Conservation (phyloP, 2,113 vertebrate genomes). For the Myxocyprinus asiaticus region DNA sequence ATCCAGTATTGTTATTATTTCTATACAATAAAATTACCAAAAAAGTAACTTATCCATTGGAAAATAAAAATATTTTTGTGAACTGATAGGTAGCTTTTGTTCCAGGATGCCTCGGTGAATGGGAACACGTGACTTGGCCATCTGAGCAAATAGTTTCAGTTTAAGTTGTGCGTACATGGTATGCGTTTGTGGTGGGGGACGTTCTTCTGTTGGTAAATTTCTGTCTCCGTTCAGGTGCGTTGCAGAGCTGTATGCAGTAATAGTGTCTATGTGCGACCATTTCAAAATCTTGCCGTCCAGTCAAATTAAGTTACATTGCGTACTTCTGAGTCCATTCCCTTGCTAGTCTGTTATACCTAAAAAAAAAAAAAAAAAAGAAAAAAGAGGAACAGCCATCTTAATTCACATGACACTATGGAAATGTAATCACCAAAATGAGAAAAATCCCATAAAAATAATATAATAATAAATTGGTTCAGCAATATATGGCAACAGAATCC, state of each 20-base stretch:
- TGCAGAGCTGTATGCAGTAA: slow-evolving; percentile 75
- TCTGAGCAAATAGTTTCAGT: neutral
- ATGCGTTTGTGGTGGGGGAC: neutral
- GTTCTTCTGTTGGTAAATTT: slow-evolving; percentile 34
- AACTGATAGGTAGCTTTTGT: slow-evolving; percentile 34
- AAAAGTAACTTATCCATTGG: slow-evolving; percentile 44
- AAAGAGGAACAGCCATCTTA: neutral
- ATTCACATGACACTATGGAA: neutral
- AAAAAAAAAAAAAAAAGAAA: slow-evolving; percentile 54
- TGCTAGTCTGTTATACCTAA: slow-evolving; percentile 93
- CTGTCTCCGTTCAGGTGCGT: slow-evolving; percentile 58
- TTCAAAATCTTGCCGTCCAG: slow-evolving; percentile 60
- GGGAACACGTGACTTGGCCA: slow-evolving; percentile 44
- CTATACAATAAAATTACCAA: slow-evolving; percentile 69
- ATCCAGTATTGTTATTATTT: slow-evolving; percentile 61
- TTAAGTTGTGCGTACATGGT: neutral
- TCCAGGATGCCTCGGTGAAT: slow-evolving; percentile 47
- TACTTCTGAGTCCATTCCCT: slow-evolving; percentile 97
- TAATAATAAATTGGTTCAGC: too few species aligned
- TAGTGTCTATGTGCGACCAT: slow-evolving; percentile 55
- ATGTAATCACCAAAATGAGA: neutral
- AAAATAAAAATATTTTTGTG: slow-evolving; percentile 36
- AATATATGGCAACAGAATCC: too few species aligned
- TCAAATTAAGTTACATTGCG: slow-evolving; percentile 82
- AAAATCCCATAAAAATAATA: too few species aligned